A percentile compares a stretch with the other conserved stretches of the same genome.
These are phyloP conservation scores for Andricus quercusramuli DNA, from an alignment of 2,888 invertebrate species.

Conservation along the genomic window DNA sequence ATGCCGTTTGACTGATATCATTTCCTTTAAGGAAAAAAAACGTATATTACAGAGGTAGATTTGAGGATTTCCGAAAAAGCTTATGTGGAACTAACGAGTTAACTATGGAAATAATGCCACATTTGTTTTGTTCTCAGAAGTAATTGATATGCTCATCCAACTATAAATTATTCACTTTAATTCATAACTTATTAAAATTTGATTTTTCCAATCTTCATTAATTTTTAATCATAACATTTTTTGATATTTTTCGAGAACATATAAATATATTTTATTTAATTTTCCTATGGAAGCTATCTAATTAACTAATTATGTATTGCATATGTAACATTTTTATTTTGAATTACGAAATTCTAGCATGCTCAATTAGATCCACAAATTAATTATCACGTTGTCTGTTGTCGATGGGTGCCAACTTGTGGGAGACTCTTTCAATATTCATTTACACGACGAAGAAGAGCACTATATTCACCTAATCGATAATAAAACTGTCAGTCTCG, in stretches of 20 bases:
- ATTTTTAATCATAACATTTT: too few relatives aligned
- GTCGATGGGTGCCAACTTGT: not conserved
- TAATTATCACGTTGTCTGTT: not conserved
- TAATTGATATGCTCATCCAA: not conserved
- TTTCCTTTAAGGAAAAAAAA: not conserved
- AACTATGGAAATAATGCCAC: not conserved
- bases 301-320: too few relatives aligned
- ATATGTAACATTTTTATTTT: not conserved
- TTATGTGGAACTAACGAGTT: not conserved
- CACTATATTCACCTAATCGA: conserved; percentile 32
- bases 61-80: not conserved
- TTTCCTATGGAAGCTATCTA: too few relatives aligned
- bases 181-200: not conserved
- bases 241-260: too few relatives aligned
- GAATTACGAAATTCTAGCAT: not conserved
- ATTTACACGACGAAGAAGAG: conserved; percentile 40
- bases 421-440: conserved; percentile 40
- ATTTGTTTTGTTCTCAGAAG: not conserved
- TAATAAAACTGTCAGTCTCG: conserved; percentile 18
- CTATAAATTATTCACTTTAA: not conserved
- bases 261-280: too few relatives aligned
- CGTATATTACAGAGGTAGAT: not conserved
- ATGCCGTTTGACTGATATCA: not conserved
- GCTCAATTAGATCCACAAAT: not conserved
- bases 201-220: too few relatives aligned